Base-by-base conservation (phyloP, 1,140 invertebrate species). In the Aphelenchoides avenae region DNA sequence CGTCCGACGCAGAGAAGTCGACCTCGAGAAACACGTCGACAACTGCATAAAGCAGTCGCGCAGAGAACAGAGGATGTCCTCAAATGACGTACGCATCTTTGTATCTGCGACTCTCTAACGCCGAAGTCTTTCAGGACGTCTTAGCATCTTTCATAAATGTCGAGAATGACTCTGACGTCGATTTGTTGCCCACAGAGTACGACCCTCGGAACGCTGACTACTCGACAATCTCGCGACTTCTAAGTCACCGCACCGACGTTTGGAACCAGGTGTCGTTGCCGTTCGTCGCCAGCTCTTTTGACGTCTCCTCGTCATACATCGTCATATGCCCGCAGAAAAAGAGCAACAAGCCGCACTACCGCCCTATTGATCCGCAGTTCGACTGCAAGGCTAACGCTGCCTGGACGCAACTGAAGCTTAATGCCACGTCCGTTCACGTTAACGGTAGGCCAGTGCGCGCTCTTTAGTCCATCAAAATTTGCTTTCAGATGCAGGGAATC, bases 401-500 rank as follows among this genome's bases (percentile, higher is more conserved):
- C 26, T 61, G 58, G 58, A 40, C 34, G 18, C 43, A 36, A 18
- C 29, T 65, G 3, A 66, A 53, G 18, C 52, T 43, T 26, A 39
- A 48, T 7, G 58, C 63, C 22, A 24, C 54, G n/a, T 20, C 41
- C 6, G 20, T 63, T 11, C 64, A 63, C 24, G 55, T 63, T 1
- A 63, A 69, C 30, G 57, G 60, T 70, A 15, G 49, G 52, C 3
- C 15, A 11, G 9, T 1, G 18, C 4, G 1, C 55, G 47, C 55
- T 1, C 15, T 41, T n/a, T 39, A 24, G 52, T 18, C 52, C 15
- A 1, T n/a, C 20, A 4, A 41, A n/a, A 41, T 42, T 11, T 62
- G 27, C 5, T 33, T 62, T 46, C 20, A 64, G 62, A 64, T 33
- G 30, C 26, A 5, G 62, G 64, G 11, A 52, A 52, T 20, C 40